Conservation (phyloP, 2,113 vertebrate species). For the Cromileptes altivelis region DNA sequence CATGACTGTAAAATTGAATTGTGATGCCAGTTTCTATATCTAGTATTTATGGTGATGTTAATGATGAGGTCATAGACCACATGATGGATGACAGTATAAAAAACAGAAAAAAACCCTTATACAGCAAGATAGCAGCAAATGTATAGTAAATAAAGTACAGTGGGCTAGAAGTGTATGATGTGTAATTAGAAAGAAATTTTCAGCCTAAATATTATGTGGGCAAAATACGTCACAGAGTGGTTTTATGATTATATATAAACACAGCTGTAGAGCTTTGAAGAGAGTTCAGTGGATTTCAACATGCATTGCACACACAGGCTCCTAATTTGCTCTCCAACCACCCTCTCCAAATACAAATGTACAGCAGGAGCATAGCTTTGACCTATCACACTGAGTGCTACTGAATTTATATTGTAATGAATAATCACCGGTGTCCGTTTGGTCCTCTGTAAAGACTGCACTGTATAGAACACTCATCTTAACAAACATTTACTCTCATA, state of each 20-base stretch:
- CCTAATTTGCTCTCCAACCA: neutral
- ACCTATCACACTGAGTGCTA: neutral
- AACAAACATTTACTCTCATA: neutral
- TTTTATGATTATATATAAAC: neutral
- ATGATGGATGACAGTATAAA: too few relatives aligned
- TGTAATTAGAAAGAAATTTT: neutral
- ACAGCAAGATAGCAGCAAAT: neutral
- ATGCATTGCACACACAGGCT: neutral
- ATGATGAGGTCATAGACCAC: too few relatives aligned
- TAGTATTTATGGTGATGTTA: neutral
- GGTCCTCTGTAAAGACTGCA: neutral
- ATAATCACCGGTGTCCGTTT: neutral
- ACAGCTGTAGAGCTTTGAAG: neutral
- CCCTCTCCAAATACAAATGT: constrained; percentile 2
- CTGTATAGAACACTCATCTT: neutral
- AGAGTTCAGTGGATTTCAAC: neutral
- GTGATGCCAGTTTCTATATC: too few relatives aligned
- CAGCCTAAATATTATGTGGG: neutral
- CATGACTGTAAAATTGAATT: too few relatives aligned
- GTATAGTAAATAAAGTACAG: neutral
- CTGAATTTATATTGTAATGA: constrained; percentile 3
- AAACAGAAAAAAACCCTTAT: neutral
- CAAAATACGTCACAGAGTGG: neutral
- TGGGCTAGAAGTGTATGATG: neutral
- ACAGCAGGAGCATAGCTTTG: neutral